Evolutionary conservation across 1,140 invertebrate species (phyloP), one percentile per base, ranked within the genome.

Genomic region (Phocides pigmalion): DNA sequence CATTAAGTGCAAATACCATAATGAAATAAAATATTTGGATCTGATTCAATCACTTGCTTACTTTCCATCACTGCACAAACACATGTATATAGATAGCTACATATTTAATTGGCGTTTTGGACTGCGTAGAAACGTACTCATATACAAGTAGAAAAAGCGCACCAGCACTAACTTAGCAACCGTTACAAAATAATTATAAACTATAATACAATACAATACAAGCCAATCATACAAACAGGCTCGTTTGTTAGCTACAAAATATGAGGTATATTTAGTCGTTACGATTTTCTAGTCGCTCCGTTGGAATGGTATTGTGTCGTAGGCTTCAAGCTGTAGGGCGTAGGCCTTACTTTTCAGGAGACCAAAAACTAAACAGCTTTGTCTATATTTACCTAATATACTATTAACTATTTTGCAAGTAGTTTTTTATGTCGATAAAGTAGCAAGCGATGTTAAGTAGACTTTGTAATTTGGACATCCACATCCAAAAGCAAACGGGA

Each of bases 221-320:
- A 79, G 76, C 78, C 76, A 76, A 79, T 75, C 56, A 64, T 70
- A 80, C 64, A 72, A 66, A 77, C 56, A 76, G 79, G 77, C 68
- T 68, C 39, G 66, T 70, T 59, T 59, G 62, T 73, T 11, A 65
- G 72, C 84, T 87, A 87, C 81, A 75, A 76, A 89, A 89, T 86
- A 87, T 89, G 87, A 89, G 87, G 84, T 89, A 87, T 78, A 76
- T 83, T 80, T 71, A 73, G 64, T 68, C 50, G 44, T 37, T 49
- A 41, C 11, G 51, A 49, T 58, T 42, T 41, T 17, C 42, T 59
- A 59, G 12, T 37, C 56, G 42, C 42, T 37, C 56, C n/a, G 39
- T 44, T 46, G 56, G 56, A 59, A 59, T 59, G 56, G 25, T 59
- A 19, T 20, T n/a, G n/a, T n/a, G n/a, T n/a, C n/a, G n/a, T n/a